Percentiles rank a stretch among this genome's conserved stretches.
These are phyloP conservation scores for Epistrophella euchroma DNA, from an alignment of 2,888 invertebrate genomes.

Conservation along the genomic window DNA sequence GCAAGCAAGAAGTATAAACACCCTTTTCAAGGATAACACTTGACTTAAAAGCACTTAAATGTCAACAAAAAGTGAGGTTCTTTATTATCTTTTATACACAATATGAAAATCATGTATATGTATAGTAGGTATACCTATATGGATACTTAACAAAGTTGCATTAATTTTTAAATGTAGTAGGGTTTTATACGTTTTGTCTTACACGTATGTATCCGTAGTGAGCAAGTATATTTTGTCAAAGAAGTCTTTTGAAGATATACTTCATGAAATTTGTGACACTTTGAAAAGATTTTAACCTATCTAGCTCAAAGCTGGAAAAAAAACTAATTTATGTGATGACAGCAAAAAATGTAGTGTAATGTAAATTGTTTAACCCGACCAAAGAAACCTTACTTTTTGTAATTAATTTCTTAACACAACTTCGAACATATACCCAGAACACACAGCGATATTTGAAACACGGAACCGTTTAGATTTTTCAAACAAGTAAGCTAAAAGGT, in stretches of 20 bases:
- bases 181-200: neutral
- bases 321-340: conserved; percentile 6
- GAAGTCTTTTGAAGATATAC: neutral
- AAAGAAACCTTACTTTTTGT: too few species aligned
- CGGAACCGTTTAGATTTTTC: too few species aligned
- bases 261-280: neutral
- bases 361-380: too few species aligned
- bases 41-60: conserved; percentile 64
- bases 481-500: too few species aligned
- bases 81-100: neutral
- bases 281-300: conserved; percentile 1
- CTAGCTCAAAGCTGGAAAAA: neutral
- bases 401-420: too few species aligned
- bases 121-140: too few species aligned
- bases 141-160: conserved; percentile 6
- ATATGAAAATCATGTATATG: neutral
- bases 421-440: too few species aligned
- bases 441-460: too few species aligned
- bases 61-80: conserved; percentile 39
- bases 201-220: neutral
- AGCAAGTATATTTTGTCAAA: conserved; percentile 1
- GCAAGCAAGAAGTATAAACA: neutral
- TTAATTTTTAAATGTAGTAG: conserved; percentile 4
- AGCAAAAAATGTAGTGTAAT: too few species aligned
- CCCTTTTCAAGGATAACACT: conserved; percentile 59